These are phyloP conservation scores for Tribolium madens DNA, from an alignment of 1,140 invertebrate species.

Conservation along the genomic window DNA sequence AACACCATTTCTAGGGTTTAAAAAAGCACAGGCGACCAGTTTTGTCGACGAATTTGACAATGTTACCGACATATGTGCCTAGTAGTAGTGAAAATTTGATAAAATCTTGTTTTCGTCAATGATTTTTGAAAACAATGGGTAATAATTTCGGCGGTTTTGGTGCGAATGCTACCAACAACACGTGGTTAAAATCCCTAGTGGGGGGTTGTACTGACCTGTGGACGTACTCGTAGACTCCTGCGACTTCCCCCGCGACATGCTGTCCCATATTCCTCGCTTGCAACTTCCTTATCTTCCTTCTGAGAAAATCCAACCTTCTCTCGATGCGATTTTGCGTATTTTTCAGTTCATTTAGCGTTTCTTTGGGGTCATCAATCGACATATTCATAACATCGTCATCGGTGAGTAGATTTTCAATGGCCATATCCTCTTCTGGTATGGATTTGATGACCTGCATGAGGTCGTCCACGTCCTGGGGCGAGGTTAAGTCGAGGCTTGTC, in stretches of 20 bases:
- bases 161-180: too few species aligned
- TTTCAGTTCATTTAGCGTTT: constrained; percentile 65
- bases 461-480: constrained; percentile 71
- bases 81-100: too few species aligned
- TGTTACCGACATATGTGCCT: too few species aligned
- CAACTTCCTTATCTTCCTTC: constrained; percentile 79
- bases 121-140: too few species aligned
- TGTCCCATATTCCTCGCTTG: constrained; percentile 79
- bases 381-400: constrained; percentile 72
- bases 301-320: constrained; percentile 76
- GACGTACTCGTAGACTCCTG: constrained; percentile 78
- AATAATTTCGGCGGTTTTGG: too few species aligned
- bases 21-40: too few species aligned
- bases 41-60: too few species aligned
- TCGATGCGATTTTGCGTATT: constrained; percentile 75
- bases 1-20: too few species aligned
- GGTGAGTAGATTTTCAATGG: neutral
- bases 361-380: constrained; percentile 69
- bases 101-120: too few species aligned
- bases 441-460: constrained; percentile 76
- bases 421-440: constrained; percentile 59
- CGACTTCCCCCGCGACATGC: constrained; percentile 81
- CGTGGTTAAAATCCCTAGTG: too few species aligned
- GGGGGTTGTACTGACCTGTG: constrained; percentile 63
- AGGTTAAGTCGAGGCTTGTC: constrained; percentile 67